Base-by-base conservation (phyloP, 2,888 invertebrate species). In the Germaria angustata region DNA sequence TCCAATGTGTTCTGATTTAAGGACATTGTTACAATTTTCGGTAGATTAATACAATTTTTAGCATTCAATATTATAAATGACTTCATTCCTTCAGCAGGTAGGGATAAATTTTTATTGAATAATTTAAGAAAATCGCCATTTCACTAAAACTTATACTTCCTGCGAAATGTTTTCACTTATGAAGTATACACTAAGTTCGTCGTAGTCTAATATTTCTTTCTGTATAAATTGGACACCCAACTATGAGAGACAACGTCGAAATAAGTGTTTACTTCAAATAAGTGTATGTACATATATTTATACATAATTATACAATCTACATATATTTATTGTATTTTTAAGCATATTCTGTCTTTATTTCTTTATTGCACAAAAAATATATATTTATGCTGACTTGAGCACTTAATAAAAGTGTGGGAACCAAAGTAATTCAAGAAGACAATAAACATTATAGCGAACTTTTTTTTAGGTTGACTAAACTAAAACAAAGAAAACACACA, bases 391-490 rank as follows among this genome's bases (percentile, higher is more conserved):
- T 82, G 78, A 82, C 75, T 51, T 79, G 39, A 63, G 73, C 73
- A 78, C 24, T 57, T 46, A 34, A 53, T 24, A 53, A 69, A 75
- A 82, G 81, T 82, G 81, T 82, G 81, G 81, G 81, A 82, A 82
- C 81, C 81, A 79, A 75, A 78, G 78, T 75, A 78, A 78, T 69
- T 75, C 44, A 71, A 78, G 73, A 73, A 73, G 63, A 73, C 68
- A 68, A 75, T 72, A 79, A 72, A 72, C 72, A 79, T 66, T 77
- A 68, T 59, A 68, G 61, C 59, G 76, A 66, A 57, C 2, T 46
- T 63, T 51, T 66, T 46, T 73, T 65, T 57, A 51, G 34, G 49
- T 68, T 59, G 61, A 20, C 44, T 69, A 41, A 49, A 76, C 20
- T 8, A 59, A 76, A 49, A 66, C 15, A 53, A 57, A 68, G 15